Evolutionary conservation across 53 echinoderm and acorn worm genomes (phyloP).

Genomic region (Stichopus horrens): DNA sequence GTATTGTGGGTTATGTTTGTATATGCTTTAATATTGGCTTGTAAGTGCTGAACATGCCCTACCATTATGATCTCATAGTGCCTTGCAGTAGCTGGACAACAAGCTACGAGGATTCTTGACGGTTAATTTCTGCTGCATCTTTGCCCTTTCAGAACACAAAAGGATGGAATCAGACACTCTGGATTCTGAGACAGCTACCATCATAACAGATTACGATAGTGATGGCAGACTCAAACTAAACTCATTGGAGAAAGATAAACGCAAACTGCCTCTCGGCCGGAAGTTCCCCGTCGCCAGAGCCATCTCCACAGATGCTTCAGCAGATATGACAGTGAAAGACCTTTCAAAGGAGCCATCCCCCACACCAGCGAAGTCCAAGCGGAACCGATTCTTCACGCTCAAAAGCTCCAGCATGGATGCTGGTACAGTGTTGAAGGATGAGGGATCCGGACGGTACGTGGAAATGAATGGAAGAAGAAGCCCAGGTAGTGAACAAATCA

Average conservation of each 20-base stretch:
- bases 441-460: not conserved
- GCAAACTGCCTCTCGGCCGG: constrained; percentile 79
- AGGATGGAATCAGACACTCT: constrained; percentile 66
- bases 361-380: constrained; percentile 75
- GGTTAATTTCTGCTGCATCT: not conserved
- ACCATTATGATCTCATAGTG: not conserved
- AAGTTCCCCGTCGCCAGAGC: constrained; percentile 80
- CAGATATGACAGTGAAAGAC: constrained; percentile 53
- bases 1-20: not conserved
- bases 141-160: constrained; percentile 68
- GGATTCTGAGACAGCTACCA: constrained; percentile 57
- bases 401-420: constrained; percentile 95
- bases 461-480: constrained; percentile 78
- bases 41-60: not conserved
- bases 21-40: not conserved
- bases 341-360: constrained; percentile 67
- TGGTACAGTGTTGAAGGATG: constrained; percentile 56
- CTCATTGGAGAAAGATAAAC: constrained; percentile 73
- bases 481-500: constrained; percentile 62
- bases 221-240: constrained; percentile 51
- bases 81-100: not conserved
- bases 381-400: constrained; percentile 72
- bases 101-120: not conserved
- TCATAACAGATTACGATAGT: constrained; percentile 63
- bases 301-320: constrained; percentile 65